Conservation (phyloP, 2,888 invertebrate species). For the Drosophila seclusa region DNA sequence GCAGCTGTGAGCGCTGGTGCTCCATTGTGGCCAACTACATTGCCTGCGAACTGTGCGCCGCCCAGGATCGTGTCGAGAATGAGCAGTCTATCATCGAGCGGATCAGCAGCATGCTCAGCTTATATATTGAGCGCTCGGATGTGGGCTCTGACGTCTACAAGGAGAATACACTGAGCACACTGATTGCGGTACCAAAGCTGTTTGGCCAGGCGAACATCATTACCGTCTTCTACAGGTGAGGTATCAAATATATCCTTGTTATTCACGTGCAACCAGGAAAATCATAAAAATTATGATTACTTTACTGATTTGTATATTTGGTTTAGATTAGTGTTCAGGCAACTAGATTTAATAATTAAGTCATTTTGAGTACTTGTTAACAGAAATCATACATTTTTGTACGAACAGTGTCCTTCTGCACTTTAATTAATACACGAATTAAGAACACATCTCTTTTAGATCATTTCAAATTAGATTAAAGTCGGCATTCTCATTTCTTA, state of each 20-base stretch:
- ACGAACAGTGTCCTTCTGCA: background rate
- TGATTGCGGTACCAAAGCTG: conserved; percentile 69
- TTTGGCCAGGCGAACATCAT: conserved; percentile 68
- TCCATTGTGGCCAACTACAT: conserved; percentile 72
- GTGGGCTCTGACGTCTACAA: conserved; percentile 34
- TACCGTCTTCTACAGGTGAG: conserved; percentile 67
- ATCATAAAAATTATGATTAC: background rate
- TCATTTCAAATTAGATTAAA: background rate
- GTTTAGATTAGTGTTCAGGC: background rate
- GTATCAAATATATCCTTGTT: background rate
- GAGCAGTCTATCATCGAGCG: conserved; percentile 65
- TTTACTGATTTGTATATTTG: background rate
- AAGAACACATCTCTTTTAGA: background rate
- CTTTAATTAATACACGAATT: background rate
- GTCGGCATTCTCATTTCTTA: background rate
- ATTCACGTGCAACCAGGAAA: background rate
- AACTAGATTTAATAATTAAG: background rate
- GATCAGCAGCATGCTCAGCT: conserved; percentile 60
- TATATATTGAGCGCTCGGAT: conserved; percentile 53
- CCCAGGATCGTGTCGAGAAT: conserved; percentile 56
- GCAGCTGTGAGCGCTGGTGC: conserved; percentile 60
- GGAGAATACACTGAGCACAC: conserved; percentile 58
- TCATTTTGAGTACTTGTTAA: background rate
- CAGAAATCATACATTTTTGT: background rate
- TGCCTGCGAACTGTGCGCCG: conserved; percentile 70